Conservation (phyloP, 2,113 vertebrate genomes). For the Zosterops borbonicus region DNA sequence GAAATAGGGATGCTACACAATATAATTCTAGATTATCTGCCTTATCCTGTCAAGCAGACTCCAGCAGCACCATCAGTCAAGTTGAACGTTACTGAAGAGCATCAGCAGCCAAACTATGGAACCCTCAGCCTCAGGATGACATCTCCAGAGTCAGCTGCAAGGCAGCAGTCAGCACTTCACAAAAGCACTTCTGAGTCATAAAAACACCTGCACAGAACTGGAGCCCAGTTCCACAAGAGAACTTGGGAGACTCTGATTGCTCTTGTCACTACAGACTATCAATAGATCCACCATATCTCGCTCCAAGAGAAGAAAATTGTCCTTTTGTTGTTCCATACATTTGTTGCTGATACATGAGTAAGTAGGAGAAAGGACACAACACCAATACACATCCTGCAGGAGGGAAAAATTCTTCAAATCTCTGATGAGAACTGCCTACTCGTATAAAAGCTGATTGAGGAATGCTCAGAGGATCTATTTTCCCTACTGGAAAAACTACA, state of each 20-base stretch:
- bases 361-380: background rate
- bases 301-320: background rate
- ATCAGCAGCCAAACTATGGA: background rate
- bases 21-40: background rate
- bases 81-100: background rate
- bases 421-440: background rate
- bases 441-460: background rate
- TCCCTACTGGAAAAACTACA: background rate
- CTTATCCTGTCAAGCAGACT: background rate
- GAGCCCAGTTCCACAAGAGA: background rate
- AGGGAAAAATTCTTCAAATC: background rate
- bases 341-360: background rate
- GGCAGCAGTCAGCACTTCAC: background rate
- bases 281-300: fast-evolving
- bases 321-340: background rate
- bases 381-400: background rate
- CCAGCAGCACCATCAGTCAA: background rate
- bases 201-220: background rate
- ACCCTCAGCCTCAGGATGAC: background rate
- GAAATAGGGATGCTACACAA: background rate
- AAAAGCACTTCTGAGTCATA: background rate
- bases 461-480: background rate
- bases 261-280: background rate
- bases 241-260: background rate
- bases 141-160: background rate